These are phyloP conservation scores for Tychaedon coryphoeus DNA, from an alignment of 2,113 vertebrate species.

Conservation along the genomic window DNA sequence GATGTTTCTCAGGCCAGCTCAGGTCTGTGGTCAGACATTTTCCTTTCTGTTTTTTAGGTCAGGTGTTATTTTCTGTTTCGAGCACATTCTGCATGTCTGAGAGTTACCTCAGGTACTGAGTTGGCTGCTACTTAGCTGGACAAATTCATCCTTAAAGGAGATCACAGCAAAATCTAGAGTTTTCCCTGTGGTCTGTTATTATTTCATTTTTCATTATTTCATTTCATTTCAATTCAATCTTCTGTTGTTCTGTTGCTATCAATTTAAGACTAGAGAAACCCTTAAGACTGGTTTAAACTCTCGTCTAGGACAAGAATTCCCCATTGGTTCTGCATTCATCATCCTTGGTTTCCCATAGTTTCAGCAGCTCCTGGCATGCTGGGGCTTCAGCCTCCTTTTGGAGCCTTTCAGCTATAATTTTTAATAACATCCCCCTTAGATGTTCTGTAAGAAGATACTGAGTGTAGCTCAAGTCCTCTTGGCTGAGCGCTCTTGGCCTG, in stretches of 20 bases:
- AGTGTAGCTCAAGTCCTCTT: neutral
- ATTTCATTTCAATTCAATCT: neutral
- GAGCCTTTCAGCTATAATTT: neutral
- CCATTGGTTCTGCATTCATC: fast-evolving
- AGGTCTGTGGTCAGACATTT: neutral
- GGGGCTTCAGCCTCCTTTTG: neutral
- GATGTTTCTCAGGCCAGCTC: fast-evolving
- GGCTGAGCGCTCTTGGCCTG: neutral
- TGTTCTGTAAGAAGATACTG: neutral
- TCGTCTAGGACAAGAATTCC: neutral
- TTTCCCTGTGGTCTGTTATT: neutral
- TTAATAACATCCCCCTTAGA: neutral
- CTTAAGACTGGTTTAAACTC: neutral
- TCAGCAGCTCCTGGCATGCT: neutral
- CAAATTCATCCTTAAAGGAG: neutral
- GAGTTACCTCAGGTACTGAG: fast-evolving
- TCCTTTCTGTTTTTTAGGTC: neutral
- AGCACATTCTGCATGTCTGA: fast-evolving
- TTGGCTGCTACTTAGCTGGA: neutral
- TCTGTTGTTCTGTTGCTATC: neutral
- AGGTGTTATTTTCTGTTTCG: neutral
- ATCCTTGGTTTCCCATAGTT: neutral
- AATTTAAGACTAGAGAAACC: neutral
- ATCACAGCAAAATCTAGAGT: neutral
- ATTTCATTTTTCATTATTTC: neutral